Evolutionary conservation across 2,888 invertebrate genomes (phyloP).

Genomic region (Archaeoteleia sp.): DNA sequence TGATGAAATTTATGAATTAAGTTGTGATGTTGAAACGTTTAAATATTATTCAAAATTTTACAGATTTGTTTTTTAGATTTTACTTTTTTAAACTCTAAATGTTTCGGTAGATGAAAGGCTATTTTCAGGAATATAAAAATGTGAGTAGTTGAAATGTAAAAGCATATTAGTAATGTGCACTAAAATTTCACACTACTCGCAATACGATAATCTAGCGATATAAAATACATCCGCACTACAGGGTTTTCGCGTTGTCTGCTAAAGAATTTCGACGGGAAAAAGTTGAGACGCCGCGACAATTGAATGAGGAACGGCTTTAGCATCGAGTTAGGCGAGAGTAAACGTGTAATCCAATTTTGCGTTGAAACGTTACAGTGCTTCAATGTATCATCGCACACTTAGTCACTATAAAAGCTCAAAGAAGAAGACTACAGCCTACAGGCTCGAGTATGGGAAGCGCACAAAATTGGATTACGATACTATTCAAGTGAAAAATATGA

Average conservation of each 20-base stretch:
- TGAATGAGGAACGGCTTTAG: conserved; percentile 12
- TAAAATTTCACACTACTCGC: conserved; percentile 28
- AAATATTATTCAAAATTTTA: conserved; percentile 37
- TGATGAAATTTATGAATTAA: too few relatives aligned
- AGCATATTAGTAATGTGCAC: background rate
- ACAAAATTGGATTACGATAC: conserved; percentile 45
- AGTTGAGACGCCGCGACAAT: conserved; percentile 14
- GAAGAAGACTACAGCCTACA: conserved; percentile 47
- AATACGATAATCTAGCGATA: conserved; percentile 47
- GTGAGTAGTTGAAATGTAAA: conserved; percentile 32
- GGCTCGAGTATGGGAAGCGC: conserved; percentile 33
- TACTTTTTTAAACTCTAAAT: too few relatives aligned
- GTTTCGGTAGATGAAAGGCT: conserved; percentile 46
- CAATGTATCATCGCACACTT: conserved; percentile 44
- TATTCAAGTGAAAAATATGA: conserved; percentile 21
- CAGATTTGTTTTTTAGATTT: conserved; percentile 23
- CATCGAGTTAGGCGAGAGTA: conserved; percentile 19
- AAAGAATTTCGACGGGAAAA: conserved; percentile 6
- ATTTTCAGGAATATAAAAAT: conserved; percentile 46
- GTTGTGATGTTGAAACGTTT: too few relatives aligned
- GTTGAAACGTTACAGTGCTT: conserved; percentile 36
- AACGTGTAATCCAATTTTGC: conserved; percentile 48
- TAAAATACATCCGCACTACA: conserved; percentile 38
- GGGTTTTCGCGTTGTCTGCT: conserved; percentile 38
- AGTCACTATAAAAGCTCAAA: conserved; percentile 54